Base-by-base conservation (phyloP, 2,888 invertebrate genomes). In the Romanomermis culicivorax region DNA sequence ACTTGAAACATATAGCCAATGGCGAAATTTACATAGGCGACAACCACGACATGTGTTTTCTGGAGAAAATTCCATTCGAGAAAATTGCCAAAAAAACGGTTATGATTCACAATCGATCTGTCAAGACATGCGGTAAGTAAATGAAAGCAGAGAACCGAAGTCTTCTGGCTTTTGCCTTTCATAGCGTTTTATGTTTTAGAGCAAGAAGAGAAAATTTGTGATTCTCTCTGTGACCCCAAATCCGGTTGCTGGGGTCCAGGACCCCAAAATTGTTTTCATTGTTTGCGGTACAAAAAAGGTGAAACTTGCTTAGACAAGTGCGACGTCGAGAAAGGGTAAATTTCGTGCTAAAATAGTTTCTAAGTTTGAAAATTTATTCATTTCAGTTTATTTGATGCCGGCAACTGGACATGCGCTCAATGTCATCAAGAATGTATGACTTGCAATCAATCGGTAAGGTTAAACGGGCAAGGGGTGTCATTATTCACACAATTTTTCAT, bases 241-340 rank as follows among this genome's bases (percentile, higher is more conserved):
- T 83, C 86, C 61, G 93, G 95, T n/a, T 95, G 95, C 72, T 95
- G 95, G 95, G 93, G 91, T 2, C 78, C 82, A 1, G 87, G 85
- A 17, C 77, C 83, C 0, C 79, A 82, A 61, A 84, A 87, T 67
- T 95, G 95, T 71, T 76, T 93, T 20, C 80, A 82, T 54, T 95
- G 95, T 71, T 79, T 79, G 62, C 81, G 85, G 67, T 88, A 79
- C 69, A 78, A 79, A 3, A 86, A 88, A 66, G 88, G 88, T 0
- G 84, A 84, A 1, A 82, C 80, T 65, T 95, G 93, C 70, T 83
- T 88, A 11, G 76, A 79, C 0, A 74, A 78, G 60, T 95, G 95
- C 42, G 23, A 2, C 66, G 86, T 88, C 2, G 20, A 53, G 7
- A n/a, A 24, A 17, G 54, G 55, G 56, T 58, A 36, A 26, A 51